These are phyloP conservation scores for Cyrtonyx montezumae DNA, from an alignment of 2,113 vertebrate species.

Conservation along the genomic window DNA sequence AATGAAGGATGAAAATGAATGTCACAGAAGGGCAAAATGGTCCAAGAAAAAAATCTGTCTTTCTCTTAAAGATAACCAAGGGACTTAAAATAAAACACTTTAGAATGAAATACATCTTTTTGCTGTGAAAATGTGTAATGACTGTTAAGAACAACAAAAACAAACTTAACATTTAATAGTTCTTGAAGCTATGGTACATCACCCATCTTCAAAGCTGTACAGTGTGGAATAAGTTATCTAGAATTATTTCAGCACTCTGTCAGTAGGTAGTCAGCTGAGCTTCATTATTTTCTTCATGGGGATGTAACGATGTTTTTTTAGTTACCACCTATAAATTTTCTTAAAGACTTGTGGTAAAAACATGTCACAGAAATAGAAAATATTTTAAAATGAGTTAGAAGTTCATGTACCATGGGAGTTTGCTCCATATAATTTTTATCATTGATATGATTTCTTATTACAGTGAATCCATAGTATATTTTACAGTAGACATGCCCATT, in stretches of 20 bases:
- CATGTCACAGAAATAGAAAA: not conserved
- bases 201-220: not conserved
- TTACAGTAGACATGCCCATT: not conserved
- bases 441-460: not conserved
- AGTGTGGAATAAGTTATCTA: not conserved
- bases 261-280: not conserved
- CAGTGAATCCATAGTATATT: not conserved
- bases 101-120: not conserved
- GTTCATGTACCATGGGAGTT: not conserved
- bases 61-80: constrained; percentile 21
- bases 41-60: constrained; percentile 30
- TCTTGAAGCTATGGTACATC: not conserved
- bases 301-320: not conserved
- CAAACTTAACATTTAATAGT: not conserved
- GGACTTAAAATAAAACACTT: not conserved
- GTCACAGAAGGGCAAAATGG: constrained; percentile 48
- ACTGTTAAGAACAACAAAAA: not conserved
- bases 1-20: constrained; percentile 37
- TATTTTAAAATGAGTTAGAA: not conserved
- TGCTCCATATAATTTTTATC: not conserved
- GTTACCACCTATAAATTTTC: not conserved
- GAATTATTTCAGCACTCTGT: not conserved
- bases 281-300: not conserved
- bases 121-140: not conserved
- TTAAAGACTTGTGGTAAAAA: not conserved